Evolutionary conservation across 1,140 invertebrate species (phyloP).

Genomic region (Bombus sibiricus): DNA sequence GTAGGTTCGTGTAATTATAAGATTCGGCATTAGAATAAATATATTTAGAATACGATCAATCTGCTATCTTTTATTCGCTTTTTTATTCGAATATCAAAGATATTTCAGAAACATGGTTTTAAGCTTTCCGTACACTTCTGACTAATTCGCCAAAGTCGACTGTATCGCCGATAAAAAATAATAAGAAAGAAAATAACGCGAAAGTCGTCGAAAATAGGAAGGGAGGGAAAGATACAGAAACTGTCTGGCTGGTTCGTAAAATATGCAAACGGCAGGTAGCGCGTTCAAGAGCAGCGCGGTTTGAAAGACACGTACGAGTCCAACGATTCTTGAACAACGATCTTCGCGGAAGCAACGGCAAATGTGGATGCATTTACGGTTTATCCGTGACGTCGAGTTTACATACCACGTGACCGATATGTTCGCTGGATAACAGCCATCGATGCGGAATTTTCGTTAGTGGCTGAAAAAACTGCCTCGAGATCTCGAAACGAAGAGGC

Average conservation of each 20-base stretch:
- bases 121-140: no score
- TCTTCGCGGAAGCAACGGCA: not conserved
- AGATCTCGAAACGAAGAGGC: not conserved
- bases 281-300: not conserved
- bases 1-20: no score
- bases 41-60: no score
- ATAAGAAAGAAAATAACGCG: not conserved
- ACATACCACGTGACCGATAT: not conserved
- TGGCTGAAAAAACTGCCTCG: not conserved
- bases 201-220: not conserved
- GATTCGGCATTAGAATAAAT: no score
- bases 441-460: not conserved
- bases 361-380: not conserved
- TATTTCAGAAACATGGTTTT: no score
- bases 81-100: no score
- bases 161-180: no score
- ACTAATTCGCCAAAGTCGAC: no score
- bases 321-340: not conserved
- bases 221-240: not conserved
- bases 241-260: not conserved
- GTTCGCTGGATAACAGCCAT: not conserved
- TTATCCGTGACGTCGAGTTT: not conserved
- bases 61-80: no score
- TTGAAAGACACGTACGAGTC: not conserved
- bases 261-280: not conserved